Percentiles rank a stretch among this genome's conserved stretches.
phyloP scores from a whole-genome alignment of 2,888 invertebrate species.

The Morpho deidamia region DNA sequence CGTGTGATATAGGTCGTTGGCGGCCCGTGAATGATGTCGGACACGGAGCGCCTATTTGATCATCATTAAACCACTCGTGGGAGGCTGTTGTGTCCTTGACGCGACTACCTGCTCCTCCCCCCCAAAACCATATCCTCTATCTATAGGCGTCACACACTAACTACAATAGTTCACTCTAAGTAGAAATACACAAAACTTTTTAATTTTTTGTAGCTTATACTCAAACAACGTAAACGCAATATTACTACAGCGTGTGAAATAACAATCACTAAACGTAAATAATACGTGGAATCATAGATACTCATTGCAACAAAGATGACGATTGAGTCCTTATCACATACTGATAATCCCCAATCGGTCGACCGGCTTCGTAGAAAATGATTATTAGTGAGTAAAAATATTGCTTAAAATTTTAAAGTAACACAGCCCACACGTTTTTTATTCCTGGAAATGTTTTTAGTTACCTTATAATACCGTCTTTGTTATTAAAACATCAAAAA shows the following conservation, averaged over 20 bases:
- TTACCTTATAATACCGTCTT: too few relatives aligned
- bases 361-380: slow-evolving; percentile 25
- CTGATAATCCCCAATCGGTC: slow-evolving; percentile 42
- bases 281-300: slow-evolving; percentile 28
- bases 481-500: too few relatives aligned
- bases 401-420: not conserved
- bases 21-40: slow-evolving; percentile 42
- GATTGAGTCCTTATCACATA: slow-evolving; percentile 40
- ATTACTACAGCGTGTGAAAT: not conserved
- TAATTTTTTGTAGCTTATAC: not conserved
- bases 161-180: not conserved
- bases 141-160: slow-evolving; percentile 1
- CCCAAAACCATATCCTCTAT: slow-evolving; percentile 7
- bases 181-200: not conserved
- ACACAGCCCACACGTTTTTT: too few relatives aligned
- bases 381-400: not conserved
- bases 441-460: too few relatives aligned
- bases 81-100: slow-evolving; percentile 66
- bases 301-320: slow-evolving; percentile 40
- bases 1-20: slow-evolving; percentile 48
- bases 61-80: slow-evolving; percentile 24
- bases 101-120: slow-evolving; percentile 26
- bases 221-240: not conserved
- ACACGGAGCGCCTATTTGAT: slow-evolving; percentile 29
- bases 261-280: slow-evolving; percentile 19